Percentiles rank a stretch among this genome's conserved stretches.
Evolutionary conservation across 2,888 invertebrate species (phyloP).

Genomic region (Amitus sp.): DNA sequence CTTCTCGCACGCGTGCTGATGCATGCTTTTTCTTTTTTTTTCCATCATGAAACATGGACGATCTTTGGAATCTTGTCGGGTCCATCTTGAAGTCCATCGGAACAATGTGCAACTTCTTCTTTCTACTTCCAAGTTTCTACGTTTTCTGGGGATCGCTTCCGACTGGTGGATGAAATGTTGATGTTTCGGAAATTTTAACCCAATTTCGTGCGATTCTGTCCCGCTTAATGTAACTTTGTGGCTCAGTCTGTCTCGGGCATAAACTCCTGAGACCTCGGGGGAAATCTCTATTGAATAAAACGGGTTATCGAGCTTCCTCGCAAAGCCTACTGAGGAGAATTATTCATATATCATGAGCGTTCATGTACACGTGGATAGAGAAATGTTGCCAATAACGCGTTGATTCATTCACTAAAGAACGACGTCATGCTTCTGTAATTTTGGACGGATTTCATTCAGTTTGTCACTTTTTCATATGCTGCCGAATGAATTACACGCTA

Average conservation of each 20-base stretch:
- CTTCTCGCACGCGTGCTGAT: too few species aligned
- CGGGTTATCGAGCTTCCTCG: constrained; percentile 15
- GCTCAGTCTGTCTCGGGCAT: background rate
- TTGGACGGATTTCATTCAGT: too few species aligned
- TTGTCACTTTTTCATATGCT: too few species aligned
- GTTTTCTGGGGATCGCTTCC: background rate
- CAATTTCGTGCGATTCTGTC: background rate
- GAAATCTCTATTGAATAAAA: constrained; percentile 28
- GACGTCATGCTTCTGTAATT: too few species aligned
- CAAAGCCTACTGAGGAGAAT: constrained; percentile 18
- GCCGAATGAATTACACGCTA: too few species aligned
- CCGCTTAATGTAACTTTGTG: too few species aligned
- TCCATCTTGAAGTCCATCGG: background rate
- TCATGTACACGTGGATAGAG: background rate
- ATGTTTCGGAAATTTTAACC: constrained; percentile 1
- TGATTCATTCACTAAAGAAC: background rate
- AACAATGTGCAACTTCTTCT: background rate
- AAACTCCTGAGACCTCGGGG: background rate
- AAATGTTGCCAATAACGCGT: background rate
- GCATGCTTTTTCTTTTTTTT: too few species aligned
- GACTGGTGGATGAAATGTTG: background rate
- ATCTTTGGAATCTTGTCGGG: constrained; percentile 6
- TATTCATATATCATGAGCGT: constrained; percentile 18
- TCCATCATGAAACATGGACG: too few species aligned
- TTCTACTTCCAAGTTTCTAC: too few species aligned